A percentile compares a stretch with the other conserved stretches of the same genome.
These are phyloP conservation scores for Ramphastos sulfuratus DNA, from an alignment of 2,113 vertebrate species.

Conservation along the genomic window DNA sequence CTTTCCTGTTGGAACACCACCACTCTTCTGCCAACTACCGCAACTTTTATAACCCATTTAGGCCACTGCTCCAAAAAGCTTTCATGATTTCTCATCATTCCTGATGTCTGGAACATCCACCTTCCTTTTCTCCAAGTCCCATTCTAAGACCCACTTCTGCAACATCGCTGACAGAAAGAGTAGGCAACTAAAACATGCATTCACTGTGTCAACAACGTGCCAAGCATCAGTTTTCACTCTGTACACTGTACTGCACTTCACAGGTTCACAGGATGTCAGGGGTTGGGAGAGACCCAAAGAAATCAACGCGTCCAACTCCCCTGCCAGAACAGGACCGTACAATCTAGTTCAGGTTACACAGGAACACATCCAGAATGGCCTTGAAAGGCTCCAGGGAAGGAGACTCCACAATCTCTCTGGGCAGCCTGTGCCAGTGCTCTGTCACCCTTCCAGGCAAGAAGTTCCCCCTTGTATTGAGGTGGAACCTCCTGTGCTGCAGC, in stretches of 20 bases:
- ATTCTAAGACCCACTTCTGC: slow-evolving; percentile 56
- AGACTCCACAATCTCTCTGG: too few species aligned
- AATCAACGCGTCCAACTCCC: too few species aligned
- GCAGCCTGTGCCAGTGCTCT: too few species aligned
- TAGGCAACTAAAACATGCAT: slow-evolving; percentile 45
- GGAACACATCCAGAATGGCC: too few species aligned
- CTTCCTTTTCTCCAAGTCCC: slow-evolving; percentile 41
- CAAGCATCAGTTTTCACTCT: background rate
- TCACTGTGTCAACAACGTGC: background rate
- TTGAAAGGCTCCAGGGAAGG: too few species aligned
- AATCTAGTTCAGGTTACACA: too few species aligned
- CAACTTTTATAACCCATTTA: slow-evolving; percentile 3
- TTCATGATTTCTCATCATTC: background rate
- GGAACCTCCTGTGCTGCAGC: too few species aligned
- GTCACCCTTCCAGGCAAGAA: too few species aligned
- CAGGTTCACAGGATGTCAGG: too few species aligned
- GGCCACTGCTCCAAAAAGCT: slow-evolving; percentile 33
- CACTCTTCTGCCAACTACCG: slow-evolving; percentile 31
- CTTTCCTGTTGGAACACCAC: background rate
- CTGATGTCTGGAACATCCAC: background rate
- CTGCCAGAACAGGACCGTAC: too few species aligned
- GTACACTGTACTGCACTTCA: background rate
- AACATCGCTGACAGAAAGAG: slow-evolving; percentile 54
- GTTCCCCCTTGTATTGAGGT: too few species aligned
- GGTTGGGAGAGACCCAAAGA: too few species aligned